Base-by-base conservation (phyloP, 2,113 vertebrate species). In the Meleagris gallopavo region DNA sequence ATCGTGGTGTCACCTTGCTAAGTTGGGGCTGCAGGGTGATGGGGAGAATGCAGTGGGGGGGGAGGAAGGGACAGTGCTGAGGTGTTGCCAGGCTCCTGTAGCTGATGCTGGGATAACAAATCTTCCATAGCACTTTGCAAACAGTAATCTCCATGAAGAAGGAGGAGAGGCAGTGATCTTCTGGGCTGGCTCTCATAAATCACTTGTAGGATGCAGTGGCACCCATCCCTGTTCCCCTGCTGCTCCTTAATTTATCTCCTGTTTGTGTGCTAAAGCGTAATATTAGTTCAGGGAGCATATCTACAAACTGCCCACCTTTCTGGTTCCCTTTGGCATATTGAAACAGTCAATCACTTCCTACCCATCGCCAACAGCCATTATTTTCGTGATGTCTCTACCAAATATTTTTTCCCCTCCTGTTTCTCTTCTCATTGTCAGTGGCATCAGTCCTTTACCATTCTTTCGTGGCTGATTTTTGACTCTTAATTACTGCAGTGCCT, bases 191-290 rank as follows among this genome's bases (percentile, higher is more conserved):
- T 69, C 27, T 32, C 65, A 8, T 64, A 43, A 86, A 66, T 93
- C 92, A 32, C 25, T 7, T 43, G 21, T 19, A 30, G 72, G 45
- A 29, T 50, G 69, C 46, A 14, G 7, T 27, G 4, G 67, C 86
- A 24, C 85, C 90, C 88, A 22, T 66, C 72, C 55, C 10, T 40
- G 29, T 14, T 83, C 71, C 52, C 61, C 86, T 76, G 84, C 82
- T 66, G 88, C 86, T 93, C 76, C 83, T 69, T 62, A 17, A 78
- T 86, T 75, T 67, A 41, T 83, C 81, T 94, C 57, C 66, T 83
- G 72, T 80, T 91, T 80, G 83, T 78, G 76, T 72, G 73, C 88
- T 80, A 3, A 80, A 65, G 29, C 16, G 60, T 34, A 40, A 18
- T 15, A 9, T 81, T 36, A 43, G 64, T 66, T 74, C n/a, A 4